Conservation (phyloP, 2,797 vertebrate genomes). For the Danionella dracula region DNA sequence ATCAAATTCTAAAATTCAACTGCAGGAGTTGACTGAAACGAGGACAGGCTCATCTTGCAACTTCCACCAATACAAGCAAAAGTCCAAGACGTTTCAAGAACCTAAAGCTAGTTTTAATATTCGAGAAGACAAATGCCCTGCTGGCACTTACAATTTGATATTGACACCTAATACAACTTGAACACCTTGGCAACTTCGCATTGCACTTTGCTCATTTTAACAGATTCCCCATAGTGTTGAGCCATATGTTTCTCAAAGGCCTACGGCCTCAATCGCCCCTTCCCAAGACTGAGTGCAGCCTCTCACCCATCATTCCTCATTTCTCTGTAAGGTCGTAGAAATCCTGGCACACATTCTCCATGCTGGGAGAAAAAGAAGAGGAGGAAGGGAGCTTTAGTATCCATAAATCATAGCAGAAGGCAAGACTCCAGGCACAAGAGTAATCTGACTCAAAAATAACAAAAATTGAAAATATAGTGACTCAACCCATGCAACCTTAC, state of each 20-base stretch:
- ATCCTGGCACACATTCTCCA: not conserved
- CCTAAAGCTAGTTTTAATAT: too few species aligned
- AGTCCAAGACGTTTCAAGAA: too few species aligned
- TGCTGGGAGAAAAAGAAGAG: not conserved
- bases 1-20: too few species aligned
- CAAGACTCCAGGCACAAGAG: not conserved
- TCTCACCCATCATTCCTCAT: conserved; percentile 18
- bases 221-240: too few species aligned
- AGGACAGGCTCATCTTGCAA: too few species aligned
- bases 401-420: conserved; percentile 2
- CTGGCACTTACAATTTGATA: too few species aligned
- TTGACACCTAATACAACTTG: too few species aligned
- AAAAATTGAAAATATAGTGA: not conserved
- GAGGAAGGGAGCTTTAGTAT: not conserved
- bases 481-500: not conserved
- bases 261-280: not conserved
- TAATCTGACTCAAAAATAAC: not conserved
- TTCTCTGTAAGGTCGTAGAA: not conserved
- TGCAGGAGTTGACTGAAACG: too few species aligned
- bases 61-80: too few species aligned
- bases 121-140: too few species aligned
- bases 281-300: conserved; percentile 8
- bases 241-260: not conserved
- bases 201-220: too few species aligned
- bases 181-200: not conserved